phyloP scores from a whole-genome alignment of 2,113 vertebrate genomes.

The Dermatemys mawii region DNA sequence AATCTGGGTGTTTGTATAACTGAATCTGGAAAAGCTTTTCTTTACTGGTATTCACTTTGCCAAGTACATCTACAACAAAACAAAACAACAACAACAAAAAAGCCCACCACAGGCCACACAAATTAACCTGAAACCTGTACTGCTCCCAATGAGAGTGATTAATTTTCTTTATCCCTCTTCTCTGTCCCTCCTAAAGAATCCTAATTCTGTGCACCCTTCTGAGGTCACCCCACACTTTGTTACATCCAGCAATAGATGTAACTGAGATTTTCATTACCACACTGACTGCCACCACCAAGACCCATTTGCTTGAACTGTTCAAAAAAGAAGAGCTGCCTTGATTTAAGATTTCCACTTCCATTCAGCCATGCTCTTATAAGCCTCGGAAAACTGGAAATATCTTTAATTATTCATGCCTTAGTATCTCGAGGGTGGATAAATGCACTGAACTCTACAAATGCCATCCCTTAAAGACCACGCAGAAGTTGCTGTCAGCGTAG shows the following conservation, averaged over 20 bases:
- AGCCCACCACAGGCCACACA: neutral
- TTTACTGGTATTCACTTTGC: neutral
- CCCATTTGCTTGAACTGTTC: neutral
- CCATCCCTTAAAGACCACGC: no score
- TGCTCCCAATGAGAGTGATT: neutral
- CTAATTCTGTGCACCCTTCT: neutral
- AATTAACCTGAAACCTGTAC: neutral
- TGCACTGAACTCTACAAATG: no score
- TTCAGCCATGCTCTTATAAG: neutral
- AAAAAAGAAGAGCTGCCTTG: neutral
- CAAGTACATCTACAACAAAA: neutral
- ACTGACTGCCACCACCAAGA: neutral
- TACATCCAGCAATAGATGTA: neutral
- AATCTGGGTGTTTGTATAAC: conserved; percentile 3
- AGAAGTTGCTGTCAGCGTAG: neutral
- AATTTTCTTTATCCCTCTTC: conserved; percentile 30
- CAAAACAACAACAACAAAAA: neutral
- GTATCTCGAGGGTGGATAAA: neutral
- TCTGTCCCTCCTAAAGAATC: neutral
- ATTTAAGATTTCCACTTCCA: neutral
- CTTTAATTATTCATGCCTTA: conserved; percentile 21
- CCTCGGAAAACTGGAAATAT: neutral
- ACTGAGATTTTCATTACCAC: neutral
- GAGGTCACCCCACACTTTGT: neutral
- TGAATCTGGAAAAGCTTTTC: neutral